Percentiles rank a stretch among this genome's conserved stretches.
Evolutionary conservation across 2,113 vertebrate species (phyloP).

Genomic region (Rafetus swinhoei): DNA sequence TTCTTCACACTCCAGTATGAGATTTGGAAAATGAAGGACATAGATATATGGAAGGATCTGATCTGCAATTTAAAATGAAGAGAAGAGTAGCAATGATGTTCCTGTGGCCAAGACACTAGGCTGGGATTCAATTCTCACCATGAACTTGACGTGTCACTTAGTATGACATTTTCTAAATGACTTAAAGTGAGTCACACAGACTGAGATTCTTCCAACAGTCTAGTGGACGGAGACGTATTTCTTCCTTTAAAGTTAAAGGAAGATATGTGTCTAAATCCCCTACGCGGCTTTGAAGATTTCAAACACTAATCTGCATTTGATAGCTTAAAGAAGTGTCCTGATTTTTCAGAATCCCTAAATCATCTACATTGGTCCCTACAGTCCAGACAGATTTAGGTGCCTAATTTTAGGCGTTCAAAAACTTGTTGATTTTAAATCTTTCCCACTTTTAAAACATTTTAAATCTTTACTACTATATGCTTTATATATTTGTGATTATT

Average conservation of each 20-base stretch:
- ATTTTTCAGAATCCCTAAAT: background rate
- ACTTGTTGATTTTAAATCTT: background rate
- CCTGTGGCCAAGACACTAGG: background rate
- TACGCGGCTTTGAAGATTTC: background rate
- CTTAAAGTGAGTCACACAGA: background rate
- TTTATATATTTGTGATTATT: background rate
- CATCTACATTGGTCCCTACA: background rate
- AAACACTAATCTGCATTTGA: background rate
- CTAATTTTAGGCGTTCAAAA: background rate
- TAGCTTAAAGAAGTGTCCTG: background rate
- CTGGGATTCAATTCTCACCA: background rate
- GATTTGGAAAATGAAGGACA: constrained; percentile 67
- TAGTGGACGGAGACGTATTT: background rate
- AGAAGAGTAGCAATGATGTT: background rate
- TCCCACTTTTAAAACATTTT: background rate
- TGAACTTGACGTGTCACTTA: background rate
- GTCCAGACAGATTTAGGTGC: background rate
- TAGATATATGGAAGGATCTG: constrained; percentile 39
- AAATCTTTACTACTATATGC: background rate
- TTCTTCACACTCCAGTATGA: constrained; percentile 62
- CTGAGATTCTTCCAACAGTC: background rate
- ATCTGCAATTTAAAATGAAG: constrained; percentile 35
- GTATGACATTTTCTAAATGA: background rate
- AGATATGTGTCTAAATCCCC: background rate
- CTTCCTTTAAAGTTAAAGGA: background rate